Conservation (phyloP, 1,140 invertebrate genomes). For the Cryptotermes secundus region DNA sequence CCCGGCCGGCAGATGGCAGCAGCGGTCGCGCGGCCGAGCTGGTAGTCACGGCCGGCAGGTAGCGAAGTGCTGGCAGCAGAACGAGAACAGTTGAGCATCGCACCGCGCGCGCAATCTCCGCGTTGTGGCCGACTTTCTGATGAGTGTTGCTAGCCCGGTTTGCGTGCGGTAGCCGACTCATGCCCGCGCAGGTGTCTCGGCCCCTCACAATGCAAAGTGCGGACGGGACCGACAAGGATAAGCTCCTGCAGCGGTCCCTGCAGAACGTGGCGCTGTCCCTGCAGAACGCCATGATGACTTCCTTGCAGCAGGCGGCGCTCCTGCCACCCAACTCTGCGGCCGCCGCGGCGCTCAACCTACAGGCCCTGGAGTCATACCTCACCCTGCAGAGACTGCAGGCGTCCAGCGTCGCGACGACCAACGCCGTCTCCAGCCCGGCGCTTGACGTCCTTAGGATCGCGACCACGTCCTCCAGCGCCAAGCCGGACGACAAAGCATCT, state of each 20-base stretch:
- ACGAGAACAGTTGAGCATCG: neutral
- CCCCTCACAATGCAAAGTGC: neutral
- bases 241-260: slow-evolving; percentile 55
- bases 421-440: slow-evolving; percentile 42
- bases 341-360: slow-evolving; percentile 28
- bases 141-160: neutral
- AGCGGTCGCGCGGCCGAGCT: neutral
- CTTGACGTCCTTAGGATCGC: slow-evolving; percentile 46
- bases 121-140: neutral
- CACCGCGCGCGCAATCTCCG: neutral
- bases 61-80: slow-evolving; percentile 5
- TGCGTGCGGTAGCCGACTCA: neutral
- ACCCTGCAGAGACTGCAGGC: slow-evolving; percentile 33
- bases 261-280: slow-evolving; percentile 71
- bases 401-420: slow-evolving; percentile 44
- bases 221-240: slow-evolving; percentile 47
- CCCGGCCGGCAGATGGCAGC: slow-evolving; percentile 20
- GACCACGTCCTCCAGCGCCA: slow-evolving; percentile 47
- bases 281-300: slow-evolving; percentile 74
- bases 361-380: slow-evolving; percentile 36
- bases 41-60: neutral
- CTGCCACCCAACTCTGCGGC: slow-evolving; percentile 34
- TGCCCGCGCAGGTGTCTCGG: slow-evolving; percentile 19
- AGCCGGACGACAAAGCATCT: slow-evolving; percentile 5
- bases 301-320: slow-evolving; percentile 70